Evolutionary conservation across 2,888 invertebrate species (phyloP), one percentile per base, ranked within the genome.

Genomic region (Eupithecia tripunctaria): DNA sequence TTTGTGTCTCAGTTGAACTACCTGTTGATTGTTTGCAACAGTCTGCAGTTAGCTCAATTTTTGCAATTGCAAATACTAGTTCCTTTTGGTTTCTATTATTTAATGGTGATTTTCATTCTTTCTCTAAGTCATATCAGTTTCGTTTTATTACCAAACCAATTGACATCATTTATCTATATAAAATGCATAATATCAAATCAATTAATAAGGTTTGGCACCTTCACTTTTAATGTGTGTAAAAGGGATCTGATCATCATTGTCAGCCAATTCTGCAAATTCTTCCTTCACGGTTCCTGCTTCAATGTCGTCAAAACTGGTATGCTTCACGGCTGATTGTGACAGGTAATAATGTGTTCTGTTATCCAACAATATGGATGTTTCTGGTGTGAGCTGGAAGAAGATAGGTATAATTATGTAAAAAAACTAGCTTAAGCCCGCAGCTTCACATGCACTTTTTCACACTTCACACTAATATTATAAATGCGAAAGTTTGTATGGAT

Each of bases 301-400:
- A 41, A 18, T 27, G 67, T 74, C 66, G 59, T 71, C 25, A 29
- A 47, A 72, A 36, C 56, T 56, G 2, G 72, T 74, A 47, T 72
- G 69, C 27, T 64, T 63, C 10, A 72, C 59, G 1, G 36, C 32
- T 3, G 74, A 43, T 18, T 59, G 15, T n/a, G 72, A 47, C 15
- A 74, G 67, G 36, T 67, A 71, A 56, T 62, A 15, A 27, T 43
- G 67, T 59, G 47, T 68, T 0, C 25, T 56, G 4, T 14, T 14
- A 18, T 59, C 67, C 21, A 70, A 21, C 56, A 67, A 41, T 18
- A 6, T 36, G 12, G 56, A 67, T 59, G 56, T 47, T 51, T 74
- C 67, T 18, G 63, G 32, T 1, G 59, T 60, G 0, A 74, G 41
- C 74, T 71, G 21, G 14, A 56, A 25, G 0, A 56, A 56, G 25